These are phyloP conservation scores for Etia nguti DNA, from an alignment of 2,113 vertebrate genomes.

Conservation along the genomic window DNA sequence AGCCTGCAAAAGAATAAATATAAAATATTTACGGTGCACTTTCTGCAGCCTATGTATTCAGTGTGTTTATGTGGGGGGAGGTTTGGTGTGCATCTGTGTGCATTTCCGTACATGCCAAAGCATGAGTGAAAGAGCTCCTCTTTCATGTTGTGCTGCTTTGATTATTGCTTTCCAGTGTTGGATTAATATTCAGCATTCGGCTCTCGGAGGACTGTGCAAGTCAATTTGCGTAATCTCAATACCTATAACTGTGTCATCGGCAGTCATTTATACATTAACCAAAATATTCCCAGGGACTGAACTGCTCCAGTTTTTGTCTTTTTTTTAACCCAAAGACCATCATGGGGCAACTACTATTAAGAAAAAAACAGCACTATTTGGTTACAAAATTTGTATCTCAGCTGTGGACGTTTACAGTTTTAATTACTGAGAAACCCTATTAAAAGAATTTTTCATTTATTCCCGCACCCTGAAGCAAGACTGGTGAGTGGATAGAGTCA, in stretches of 20 bases:
- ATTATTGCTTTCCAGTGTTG: conserved; percentile 57
- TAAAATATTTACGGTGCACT: conserved; percentile 51
- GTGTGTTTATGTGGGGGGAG: neutral
- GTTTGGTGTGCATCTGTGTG: neutral
- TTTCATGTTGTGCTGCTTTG: conserved; percentile 59
- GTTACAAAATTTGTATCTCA: neutral
- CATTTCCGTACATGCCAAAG: neutral
- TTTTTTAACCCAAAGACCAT: neutral
- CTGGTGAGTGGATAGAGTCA: conserved; percentile 44
- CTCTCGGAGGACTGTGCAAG: conserved; percentile 44
- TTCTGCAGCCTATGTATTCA: conserved; percentile 14
- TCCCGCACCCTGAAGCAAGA: neutral
- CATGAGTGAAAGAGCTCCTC: conserved; percentile 5
- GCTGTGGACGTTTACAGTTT: neutral
- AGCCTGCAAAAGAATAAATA: conserved; percentile 34
- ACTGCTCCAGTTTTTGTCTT: conserved; percentile 4
- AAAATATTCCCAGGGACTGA: conserved; percentile 5
- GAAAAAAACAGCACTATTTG: neutral
- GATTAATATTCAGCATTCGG: conserved; percentile 56
- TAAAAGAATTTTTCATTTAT: neutral
- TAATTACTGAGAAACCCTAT: neutral
- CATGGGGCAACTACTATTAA: conserved; percentile 4
- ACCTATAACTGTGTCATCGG: conserved; percentile 40
- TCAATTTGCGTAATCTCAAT: conserved; percentile 58
- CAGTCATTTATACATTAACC: conserved; percentile 35